Evolutionary conservation across 1,140 invertebrate species (phyloP).

Genomic region (Drosophila repleta): DNA sequence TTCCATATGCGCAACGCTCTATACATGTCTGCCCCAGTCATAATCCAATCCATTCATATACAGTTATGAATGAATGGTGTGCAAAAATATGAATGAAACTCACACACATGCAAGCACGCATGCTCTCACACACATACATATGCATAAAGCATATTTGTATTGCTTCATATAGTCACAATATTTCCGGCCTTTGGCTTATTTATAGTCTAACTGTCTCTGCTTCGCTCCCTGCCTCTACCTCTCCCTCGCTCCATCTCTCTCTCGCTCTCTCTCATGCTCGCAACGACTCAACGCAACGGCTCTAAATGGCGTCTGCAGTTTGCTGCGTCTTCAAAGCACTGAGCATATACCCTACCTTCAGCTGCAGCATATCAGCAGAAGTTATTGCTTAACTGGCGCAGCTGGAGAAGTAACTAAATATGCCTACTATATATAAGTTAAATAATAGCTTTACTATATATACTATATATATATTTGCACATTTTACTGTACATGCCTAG

Average conservation of each 20-base stretch:
- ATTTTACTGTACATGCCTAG: too few species aligned
- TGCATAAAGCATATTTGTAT: slow-evolving; percentile 14
- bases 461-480: too few species aligned
- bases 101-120: slow-evolving; percentile 14
- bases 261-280: background rate
- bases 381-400: too few species aligned
- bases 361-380: too few species aligned
- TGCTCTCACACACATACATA: slow-evolving; percentile 1
- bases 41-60: slow-evolving; percentile 47
- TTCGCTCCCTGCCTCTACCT: too few species aligned
- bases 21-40: slow-evolving; percentile 2
- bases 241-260: background rate
- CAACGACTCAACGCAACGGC: slow-evolving; percentile 5
- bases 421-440: too few species aligned
- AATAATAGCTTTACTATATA: too few species aligned
- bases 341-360: background rate
- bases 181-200: slow-evolving; percentile 72
- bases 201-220: slow-evolving; percentile 37
- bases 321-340: background rate
- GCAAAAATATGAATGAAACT: slow-evolving; percentile 62
- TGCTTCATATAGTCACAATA: slow-evolving; percentile 63
- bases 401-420: too few species aligned
- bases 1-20: slow-evolving; percentile 34
- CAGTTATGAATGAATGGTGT: slow-evolving; percentile 64
- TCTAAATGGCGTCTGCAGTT: slow-evolving; percentile 23